Conservation (phyloP, 23 tunicate species). For the Trididemnum nubilum region DNA sequence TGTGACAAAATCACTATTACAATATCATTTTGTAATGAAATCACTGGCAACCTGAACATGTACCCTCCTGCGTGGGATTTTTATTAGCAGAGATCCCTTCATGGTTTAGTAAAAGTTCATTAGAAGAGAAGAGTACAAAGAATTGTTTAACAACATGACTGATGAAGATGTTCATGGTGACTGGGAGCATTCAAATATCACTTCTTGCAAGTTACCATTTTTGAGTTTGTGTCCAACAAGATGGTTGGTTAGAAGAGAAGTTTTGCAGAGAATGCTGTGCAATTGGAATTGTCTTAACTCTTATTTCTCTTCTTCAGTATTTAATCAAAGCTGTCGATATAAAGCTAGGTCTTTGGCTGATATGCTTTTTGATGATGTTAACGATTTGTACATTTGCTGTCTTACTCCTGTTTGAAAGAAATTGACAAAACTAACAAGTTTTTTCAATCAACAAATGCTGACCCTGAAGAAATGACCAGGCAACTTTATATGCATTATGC, state of each 20-base stretch:
- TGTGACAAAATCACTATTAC: too few relatives aligned
- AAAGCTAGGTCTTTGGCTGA: background rate
- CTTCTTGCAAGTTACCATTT: slow-evolving; percentile 7
- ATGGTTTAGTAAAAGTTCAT: slow-evolving; percentile 17
- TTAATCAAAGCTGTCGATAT: slow-evolving; percentile 21
- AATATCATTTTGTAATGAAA: too few relatives aligned
- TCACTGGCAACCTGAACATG: too few relatives aligned
- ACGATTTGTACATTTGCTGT: slow-evolving; percentile 16
- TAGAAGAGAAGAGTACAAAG: slow-evolving; percentile 28
- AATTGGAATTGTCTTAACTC: slow-evolving; percentile 13
- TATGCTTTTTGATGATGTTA: background rate
- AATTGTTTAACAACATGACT: slow-evolving; percentile 19
- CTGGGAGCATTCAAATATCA: background rate
- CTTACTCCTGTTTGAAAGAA: slow-evolving; percentile 26
- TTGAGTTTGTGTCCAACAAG: slow-evolving; percentile 8
- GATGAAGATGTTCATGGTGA: slow-evolving; percentile 11
- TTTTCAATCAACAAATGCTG: slow-evolving; percentile 45
- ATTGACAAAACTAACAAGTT: slow-evolving; percentile 24
- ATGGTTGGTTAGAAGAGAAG: slow-evolving; percentile 26
- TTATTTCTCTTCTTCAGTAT: background rate
- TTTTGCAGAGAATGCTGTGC: slow-evolving; percentile 4
- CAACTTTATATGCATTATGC: slow-evolving; percentile 9
- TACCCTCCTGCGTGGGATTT: slow-evolving; percentile 22
- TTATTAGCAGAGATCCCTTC: slow-evolving; percentile 8
- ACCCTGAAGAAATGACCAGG: slow-evolving; percentile 10